Evolutionary conservation across 1,140 invertebrate species (phyloP), one percentile per base, ranked within the genome.

Genomic region (Ditylenchus dipsaci): DNA sequence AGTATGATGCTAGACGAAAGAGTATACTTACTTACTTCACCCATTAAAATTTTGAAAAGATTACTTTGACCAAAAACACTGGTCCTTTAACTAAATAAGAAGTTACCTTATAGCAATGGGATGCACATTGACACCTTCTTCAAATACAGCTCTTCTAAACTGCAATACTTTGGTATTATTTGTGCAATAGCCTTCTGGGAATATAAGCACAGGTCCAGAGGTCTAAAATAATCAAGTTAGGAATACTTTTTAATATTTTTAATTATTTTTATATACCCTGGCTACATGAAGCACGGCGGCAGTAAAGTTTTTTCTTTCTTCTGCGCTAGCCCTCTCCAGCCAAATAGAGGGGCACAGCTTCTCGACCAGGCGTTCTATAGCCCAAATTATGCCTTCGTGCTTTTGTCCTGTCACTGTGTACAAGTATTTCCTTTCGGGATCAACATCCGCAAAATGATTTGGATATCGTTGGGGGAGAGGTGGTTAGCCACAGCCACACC

Each of bases 131-230:
- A 77, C 65, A 47, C 65, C 67, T 19, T 74, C 58, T 17, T 75
- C 65, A 26, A 76, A 76, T 43, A 76, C 74, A 21, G 74, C 74
- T 30, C 62, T 62, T 15, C 74, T 47, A 47, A 75, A 75, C 38
- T 72, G 68, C n/a, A 75, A 30, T 13, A 76, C 74, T 47, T 59
- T 26, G n/a, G 72, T 68, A 60, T 77, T 77, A 49, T 77, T 77
- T 64, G 76, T 76, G 62, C 76, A 77, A 47, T 76, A 78, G 5
- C 76, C 76, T 57, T 77, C 76, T 1, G 76, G 76, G 42, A 77
- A 77, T 1, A 77, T 58, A 5, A 77, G 33, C 26, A 77, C 69
- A 21, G 76, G 75, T 15, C 72, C 73, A 17, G 72, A 27, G 17
- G 27, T 45, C 76, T 78, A 47, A 73, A 73, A 73, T 53, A 53